Evolutionary conservation across 2,888 invertebrate species (phyloP).

Genomic region (Uropetala carovei): DNA sequence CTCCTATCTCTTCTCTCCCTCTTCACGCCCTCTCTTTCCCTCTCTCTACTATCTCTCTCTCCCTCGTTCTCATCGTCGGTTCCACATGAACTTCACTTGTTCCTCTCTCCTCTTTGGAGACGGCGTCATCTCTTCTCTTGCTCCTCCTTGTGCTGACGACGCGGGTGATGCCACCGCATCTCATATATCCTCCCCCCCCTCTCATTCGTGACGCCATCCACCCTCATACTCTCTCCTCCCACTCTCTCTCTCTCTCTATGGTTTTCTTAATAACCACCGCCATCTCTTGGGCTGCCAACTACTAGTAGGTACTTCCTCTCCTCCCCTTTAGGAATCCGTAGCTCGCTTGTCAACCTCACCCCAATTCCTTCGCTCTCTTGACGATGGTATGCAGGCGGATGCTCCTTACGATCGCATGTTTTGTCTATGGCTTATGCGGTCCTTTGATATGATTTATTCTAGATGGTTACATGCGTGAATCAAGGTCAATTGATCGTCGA

Average conservation of each 20-base stretch:
- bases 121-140: neutral
- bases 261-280: slow-evolving; percentile 64
- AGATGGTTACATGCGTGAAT: too few species aligned
- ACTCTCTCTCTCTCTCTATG: slow-evolving; percentile 34
- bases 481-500: too few species aligned
- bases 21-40: neutral
- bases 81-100: slow-evolving; percentile 54
- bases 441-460: too few species aligned
- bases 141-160: slow-evolving; percentile 55
- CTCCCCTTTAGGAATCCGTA: slow-evolving; percentile 29
- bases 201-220: neutral
- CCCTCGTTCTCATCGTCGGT: slow-evolving; percentile 31
- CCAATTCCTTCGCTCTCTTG: neutral
- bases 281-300: slow-evolving; percentile 55
- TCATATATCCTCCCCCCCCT: slow-evolving; percentile 37
- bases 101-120: slow-evolving; percentile 17
- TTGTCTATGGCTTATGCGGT: too few species aligned
- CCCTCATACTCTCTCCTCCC: neutral
- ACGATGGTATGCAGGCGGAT: neutral
- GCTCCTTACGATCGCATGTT: neutral
- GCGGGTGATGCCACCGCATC: slow-evolving; percentile 64
- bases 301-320: slow-evolving; percentile 50
- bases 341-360: neutral
- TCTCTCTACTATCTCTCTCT: neutral
- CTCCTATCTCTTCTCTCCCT: neutral